Percentiles rank a stretch among this genome's conserved stretches.
Evolutionary conservation across 2,888 invertebrate species (phyloP).

Genomic region (Athalia circularis): DNA sequence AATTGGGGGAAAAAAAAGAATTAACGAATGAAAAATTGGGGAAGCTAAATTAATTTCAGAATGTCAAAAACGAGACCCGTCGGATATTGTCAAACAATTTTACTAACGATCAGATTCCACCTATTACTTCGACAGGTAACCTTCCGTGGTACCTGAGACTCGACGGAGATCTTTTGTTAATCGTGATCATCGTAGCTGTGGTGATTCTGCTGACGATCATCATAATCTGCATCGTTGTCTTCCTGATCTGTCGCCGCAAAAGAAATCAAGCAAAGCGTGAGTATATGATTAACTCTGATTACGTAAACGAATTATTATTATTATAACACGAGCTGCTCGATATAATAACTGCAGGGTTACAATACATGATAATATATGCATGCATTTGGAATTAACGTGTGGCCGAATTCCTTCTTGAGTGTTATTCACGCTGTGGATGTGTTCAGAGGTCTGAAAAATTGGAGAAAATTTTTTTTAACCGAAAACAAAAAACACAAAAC

Average conservation of each 20-base stretch:
- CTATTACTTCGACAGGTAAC: constrained; percentile 78
- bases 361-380: constrained; percentile 9
- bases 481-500: no score
- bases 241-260: constrained; percentile 89
- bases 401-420: constrained; percentile 6
- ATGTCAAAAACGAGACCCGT: no score
- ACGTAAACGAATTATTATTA: neutral
- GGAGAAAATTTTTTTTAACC: neutral
- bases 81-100: no score
- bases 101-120: no score
- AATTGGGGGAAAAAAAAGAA: no score
- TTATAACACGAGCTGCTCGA: constrained; percentile 13
- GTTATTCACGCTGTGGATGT: neutral
- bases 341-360: neutral
- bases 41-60: no score
- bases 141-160: constrained; percentile 87
- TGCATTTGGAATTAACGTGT: neutral
- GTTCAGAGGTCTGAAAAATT: neutral
- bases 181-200: constrained; percentile 83
- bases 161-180: constrained; percentile 86
- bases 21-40: no score
- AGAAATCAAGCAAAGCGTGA: constrained; percentile 89
- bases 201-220: constrained; percentile 83
- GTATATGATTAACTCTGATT: constrained; percentile 67
- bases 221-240: constrained; percentile 89